Evolutionary conservation across 1,140 invertebrate species (phyloP), one percentile per base, ranked within the genome.

Genomic region (Polypedilum vanderplanki): DNA sequence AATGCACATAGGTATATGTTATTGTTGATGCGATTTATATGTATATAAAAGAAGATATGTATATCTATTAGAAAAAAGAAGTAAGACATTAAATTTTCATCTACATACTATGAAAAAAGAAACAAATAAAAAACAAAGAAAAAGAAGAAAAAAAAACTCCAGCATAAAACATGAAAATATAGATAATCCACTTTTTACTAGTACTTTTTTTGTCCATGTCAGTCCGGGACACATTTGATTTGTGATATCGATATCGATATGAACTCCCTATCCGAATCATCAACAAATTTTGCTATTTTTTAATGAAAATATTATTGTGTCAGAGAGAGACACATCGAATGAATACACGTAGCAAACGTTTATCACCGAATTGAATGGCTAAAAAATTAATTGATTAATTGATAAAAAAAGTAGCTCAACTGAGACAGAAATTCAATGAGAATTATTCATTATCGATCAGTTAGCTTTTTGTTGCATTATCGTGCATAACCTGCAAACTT

Each of bases 401-500:
- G 15, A 57, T 57, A 12, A 15, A 33, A 3, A 33, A 33, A 33
- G 5, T 33, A 57, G 46, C 46, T 4, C 15, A 57, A 57, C 46
- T 57, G 46, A 57, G 46, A 57, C 46, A 57, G 46, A 57, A 57
- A 12, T 57, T 33, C 24, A 33, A 33, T 3, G 24, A 33, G 24
- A 33, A 57, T n/a, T 12, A 57, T 57, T 57, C 46, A 57, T 57
- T 57, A 57, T 57, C 46, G n/a, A 57, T n/a, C 46, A 57, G 46
- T 57, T 57, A 57, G 46, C 46, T 57, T 57, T 12, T 57, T 12
- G 12, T 57, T 12, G 12, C 12, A n/a, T 57, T 57, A 57, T 57
- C 46, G 46, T 57, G 46, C 46, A 57, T n/a, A 57, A n/a, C 46
- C 46, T 57, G 46, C 46, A 57, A 57, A 57, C 46, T 57, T n/a